Percentiles rank a stretch among this genome's conserved stretches.
Evolutionary conservation across 2,888 invertebrate genomes (phyloP).

Genomic region (Limnephilus rhombicus): DNA sequence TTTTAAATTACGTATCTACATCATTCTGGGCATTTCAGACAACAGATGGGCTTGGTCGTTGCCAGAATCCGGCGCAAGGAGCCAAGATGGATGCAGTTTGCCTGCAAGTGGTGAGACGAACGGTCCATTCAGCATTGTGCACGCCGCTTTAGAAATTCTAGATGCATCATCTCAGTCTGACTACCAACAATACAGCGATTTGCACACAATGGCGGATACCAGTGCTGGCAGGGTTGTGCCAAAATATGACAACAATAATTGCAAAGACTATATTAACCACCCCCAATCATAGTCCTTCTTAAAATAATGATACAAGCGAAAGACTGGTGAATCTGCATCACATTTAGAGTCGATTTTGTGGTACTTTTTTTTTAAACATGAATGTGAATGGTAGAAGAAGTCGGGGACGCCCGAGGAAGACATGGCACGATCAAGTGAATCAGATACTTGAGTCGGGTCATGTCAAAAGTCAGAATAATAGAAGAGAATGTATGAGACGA

Average conservation of each 20-base stretch:
- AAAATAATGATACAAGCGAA: too few relatives aligned
- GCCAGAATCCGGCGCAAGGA: not conserved
- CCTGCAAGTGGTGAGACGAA: not conserved
- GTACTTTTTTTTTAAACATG: too few relatives aligned
- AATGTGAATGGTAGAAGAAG: too few relatives aligned
- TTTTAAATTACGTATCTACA: not conserved
- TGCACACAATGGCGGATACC: constrained; percentile 53
- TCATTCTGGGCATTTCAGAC: not conserved
- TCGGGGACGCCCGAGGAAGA: too few relatives aligned
- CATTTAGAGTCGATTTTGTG: too few relatives aligned
- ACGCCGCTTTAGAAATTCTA: constrained; percentile 43
- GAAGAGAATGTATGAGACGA: too few relatives aligned
- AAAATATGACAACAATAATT: not conserved
- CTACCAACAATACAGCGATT: constrained; percentile 45
- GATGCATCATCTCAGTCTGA: constrained; percentile 41
- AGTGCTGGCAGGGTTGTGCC: not conserved
- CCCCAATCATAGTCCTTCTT: not conserved
- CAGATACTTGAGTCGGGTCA: too few relatives aligned
- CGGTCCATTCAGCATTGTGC: constrained; percentile 18
- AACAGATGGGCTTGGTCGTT: not conserved
- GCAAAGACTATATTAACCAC: not conserved
- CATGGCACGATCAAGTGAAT: too few relatives aligned
- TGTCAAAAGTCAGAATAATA: too few relatives aligned
- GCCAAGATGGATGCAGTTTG: not conserved
- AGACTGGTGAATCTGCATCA: too few relatives aligned